Base-by-base conservation (phyloP, 2,797 vertebrate species). In the Mallotus villosus region DNA sequence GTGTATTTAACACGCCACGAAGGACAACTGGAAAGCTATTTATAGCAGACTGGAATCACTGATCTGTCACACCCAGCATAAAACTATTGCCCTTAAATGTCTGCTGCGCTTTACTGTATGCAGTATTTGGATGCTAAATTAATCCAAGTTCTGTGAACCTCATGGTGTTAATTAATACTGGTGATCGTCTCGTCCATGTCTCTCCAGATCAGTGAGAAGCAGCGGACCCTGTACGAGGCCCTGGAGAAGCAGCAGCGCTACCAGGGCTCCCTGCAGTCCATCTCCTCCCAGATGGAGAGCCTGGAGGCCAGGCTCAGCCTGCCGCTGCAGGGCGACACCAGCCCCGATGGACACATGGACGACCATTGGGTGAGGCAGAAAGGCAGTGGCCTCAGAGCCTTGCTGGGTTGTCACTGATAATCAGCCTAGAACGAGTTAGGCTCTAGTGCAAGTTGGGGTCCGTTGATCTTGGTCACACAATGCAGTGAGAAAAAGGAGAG, bases 261-360 rank as follows among this genome's bases (percentile, higher is more conserved):
- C 74, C 97, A 99, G 87, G 95, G 97, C 74, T 92, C 96, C 0
- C 95, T 99, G 1, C 98, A 98, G 88, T 96, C 95, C 7, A 94
- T 98, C 89, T 98, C 98, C 1, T 94, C 96, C 0, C 97, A 98
- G 83, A 99, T 99, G 98, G 98, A 99, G 82, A 90, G 90, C 5
- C 82, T 92, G 22, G 98, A 99, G 86, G 80, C 91, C 53, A 96
- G 95, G 73, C 92, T 99, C 58, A 94, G 94, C 25, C 94, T 97
- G 78, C 92, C 92, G 22, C 77, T 95, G 17, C 93, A 95, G 82
- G 86, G 86, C 1, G 86, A 90, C 82, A 93, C 89, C 83, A 97
- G 93, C 76, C 96, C 96, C 0, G 95, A 97, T 61, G 95, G 93
- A 81, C 96, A 98, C 91, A 94, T 97, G 90, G 95, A 93, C 3